Conservation (phyloP, 2,113 vertebrate species). For the Pituophis catenifer region DNA sequence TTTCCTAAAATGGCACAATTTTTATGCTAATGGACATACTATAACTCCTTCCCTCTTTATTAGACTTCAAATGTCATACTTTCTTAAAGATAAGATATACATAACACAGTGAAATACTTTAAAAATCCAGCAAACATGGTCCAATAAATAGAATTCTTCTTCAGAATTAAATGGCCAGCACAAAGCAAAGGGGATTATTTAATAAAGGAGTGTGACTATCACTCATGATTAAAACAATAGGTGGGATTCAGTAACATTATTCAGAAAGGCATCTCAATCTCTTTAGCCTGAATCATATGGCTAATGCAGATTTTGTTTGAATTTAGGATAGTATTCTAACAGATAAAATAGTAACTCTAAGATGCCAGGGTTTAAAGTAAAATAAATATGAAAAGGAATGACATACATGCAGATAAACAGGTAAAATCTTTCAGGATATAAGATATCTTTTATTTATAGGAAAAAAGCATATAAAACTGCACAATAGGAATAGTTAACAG, state of each 20-base stretch:
- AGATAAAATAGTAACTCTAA: neutral
- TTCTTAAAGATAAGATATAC: neutral
- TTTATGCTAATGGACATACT: neutral
- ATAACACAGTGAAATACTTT: neutral
- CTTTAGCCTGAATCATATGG: neutral
- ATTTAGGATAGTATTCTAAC: neutral
- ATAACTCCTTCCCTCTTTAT: neutral
- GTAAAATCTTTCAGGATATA: neutral
- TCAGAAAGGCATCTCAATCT: neutral
- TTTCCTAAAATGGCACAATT: neutral
- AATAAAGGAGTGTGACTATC: neutral
- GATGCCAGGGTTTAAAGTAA: slow-evolving; percentile 13
- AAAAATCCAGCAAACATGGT: neutral
- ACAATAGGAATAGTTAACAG: neutral
- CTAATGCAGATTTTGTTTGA: neutral
- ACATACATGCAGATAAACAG: neutral
- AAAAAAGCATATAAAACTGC: neutral
- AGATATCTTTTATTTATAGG: neutral
- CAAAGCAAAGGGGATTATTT: neutral
- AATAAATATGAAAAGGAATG: slow-evolving; percentile 18
- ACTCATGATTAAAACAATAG: slow-evolving; percentile 4
- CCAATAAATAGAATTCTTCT: neutral
- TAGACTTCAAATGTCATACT: neutral
- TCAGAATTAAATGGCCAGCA: slow-evolving; percentile 1
- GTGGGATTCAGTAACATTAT: slow-evolving; percentile 1